A percentile compares a stretch with the other conserved stretches of the same genome.
phyloP scores from a whole-genome alignment of 2,797 vertebrate species.

The Acanthis flammea region DNA sequence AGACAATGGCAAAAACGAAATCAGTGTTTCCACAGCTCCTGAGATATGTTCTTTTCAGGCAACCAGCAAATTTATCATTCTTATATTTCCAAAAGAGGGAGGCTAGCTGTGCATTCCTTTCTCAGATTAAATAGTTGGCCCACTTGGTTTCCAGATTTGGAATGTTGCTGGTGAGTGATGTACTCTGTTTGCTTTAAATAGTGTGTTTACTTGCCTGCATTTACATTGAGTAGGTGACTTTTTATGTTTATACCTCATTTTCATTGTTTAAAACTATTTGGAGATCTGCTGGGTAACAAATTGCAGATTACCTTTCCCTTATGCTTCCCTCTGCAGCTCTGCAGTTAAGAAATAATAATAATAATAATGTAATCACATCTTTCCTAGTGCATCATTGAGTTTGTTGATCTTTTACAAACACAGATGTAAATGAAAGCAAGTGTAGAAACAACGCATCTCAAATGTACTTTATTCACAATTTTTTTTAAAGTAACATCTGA shows the following conservation, averaged over 20 bases:
- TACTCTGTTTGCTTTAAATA: neutral
- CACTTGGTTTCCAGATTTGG: neutral
- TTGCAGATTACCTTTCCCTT: neutral
- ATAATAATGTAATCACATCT: neutral
- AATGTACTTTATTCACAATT: neutral
- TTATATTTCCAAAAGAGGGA: neutral
- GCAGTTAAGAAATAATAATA: neutral
- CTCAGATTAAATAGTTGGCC: neutral
- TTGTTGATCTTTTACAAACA: neutral
- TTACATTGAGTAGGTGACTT: neutral
- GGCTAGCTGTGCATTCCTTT: neutral
- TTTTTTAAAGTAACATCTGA: neutral
- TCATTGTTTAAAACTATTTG: neutral
- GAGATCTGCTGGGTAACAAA: neutral
- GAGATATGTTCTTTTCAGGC: neutral
- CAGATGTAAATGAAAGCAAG: neutral
- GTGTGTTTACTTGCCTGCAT: neutral
- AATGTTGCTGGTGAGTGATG: neutral
- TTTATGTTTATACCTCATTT: neutral
- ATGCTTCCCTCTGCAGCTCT: neutral
- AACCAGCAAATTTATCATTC: neutral
- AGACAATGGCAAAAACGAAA: neutral
- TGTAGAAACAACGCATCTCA: neutral
- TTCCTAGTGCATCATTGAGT: neutral
- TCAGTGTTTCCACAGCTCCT: neutral